phyloP scores from a whole-genome alignment of 2,113 vertebrate genomes.

The Mandrillus leucophaeus region DNA sequence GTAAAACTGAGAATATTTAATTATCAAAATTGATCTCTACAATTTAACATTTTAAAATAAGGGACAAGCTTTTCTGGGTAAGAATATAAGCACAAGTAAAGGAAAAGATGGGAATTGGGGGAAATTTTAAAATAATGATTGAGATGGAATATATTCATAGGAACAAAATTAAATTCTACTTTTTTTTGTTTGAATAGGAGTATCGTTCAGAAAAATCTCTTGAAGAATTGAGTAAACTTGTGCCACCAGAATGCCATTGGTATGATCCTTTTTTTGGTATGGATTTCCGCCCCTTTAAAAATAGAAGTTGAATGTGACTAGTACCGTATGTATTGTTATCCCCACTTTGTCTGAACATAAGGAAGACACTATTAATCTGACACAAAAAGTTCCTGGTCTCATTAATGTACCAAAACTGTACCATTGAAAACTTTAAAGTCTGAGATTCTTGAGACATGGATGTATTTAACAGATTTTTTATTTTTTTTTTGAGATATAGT shows the following conservation, averaged over 20 bases:
- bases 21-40: constrained; percentile 41
- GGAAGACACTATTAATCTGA: background rate
- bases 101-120: background rate
- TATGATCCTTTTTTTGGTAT: constrained; percentile 80
- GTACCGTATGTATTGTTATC: background rate
- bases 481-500: too few relatives aligned
- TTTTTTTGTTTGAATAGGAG: constrained; percentile 85
- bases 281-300: background rate
- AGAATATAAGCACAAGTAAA: background rate
- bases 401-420: background rate
- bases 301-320: background rate
- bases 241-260: constrained; percentile 99
- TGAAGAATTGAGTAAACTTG: constrained; percentile 95
- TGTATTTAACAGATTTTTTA: background rate
- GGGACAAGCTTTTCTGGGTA: background rate
- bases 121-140: constrained; percentile 24
- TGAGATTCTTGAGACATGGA: background rate
- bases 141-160: background rate
- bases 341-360: background rate
- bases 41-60: constrained; percentile 24
- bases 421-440: background rate
- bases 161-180: background rate
- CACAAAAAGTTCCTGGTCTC: background rate
- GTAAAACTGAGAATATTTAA: constrained; percentile 15
- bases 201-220: constrained; percentile 99